Evolutionary conservation across 2,797 vertebrate genomes (phyloP).

Genomic region (Diglossa cyanea): DNA sequence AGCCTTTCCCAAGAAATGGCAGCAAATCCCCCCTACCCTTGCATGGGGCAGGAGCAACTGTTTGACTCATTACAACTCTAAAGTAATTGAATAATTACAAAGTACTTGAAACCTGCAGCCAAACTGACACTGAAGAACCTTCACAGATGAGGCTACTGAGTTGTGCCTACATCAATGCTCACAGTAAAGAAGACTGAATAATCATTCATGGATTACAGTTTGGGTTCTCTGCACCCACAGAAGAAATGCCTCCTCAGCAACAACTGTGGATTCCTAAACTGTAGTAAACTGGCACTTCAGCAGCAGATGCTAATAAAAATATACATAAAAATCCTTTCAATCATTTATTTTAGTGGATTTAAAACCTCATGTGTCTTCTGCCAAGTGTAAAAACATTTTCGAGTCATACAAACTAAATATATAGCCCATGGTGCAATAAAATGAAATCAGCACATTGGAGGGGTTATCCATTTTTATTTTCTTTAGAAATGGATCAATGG

Average conservation of each 20-base stretch:
- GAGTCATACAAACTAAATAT: background rate
- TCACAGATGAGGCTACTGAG: background rate
- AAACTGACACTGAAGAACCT: background rate
- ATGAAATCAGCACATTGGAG: background rate
- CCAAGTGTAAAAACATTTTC: background rate
- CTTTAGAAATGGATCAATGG: constrained; percentile 41
- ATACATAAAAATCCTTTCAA: background rate
- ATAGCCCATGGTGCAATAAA: background rate
- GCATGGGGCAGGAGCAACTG: background rate
- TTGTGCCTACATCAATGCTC: background rate
- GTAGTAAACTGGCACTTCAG: background rate
- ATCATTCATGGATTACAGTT: background rate
- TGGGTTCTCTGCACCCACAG: background rate
- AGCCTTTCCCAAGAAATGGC: background rate
- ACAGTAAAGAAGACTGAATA: background rate
- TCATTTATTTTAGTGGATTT: background rate
- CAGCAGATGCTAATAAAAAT: background rate
- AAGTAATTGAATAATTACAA: no score
- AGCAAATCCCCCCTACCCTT: background rate
- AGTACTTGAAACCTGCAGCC: background rate
- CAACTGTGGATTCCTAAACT: background rate
- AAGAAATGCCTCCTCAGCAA: background rate
- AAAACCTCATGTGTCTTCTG: background rate
- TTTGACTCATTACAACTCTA: background rate
- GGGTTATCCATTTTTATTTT: constrained; percentile 57